Evolutionary conservation across 1,140 invertebrate genomes (phyloP).

Genomic region (Caenorhabditis tropicalis): DNA sequence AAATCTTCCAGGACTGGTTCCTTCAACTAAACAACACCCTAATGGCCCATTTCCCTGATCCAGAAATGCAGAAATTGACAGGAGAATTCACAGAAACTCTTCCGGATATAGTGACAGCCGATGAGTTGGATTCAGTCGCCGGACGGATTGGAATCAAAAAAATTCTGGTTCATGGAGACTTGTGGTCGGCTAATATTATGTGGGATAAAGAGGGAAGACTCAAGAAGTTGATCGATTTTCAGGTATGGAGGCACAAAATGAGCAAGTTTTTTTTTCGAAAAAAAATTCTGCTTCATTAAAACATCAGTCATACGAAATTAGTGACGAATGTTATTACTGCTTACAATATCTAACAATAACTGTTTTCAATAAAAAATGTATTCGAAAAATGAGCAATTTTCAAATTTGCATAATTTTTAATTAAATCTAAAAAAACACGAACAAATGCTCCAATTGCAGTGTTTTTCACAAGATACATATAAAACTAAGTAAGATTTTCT

Average conservation of each 20-base stretch:
- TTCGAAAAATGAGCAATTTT: too few species aligned
- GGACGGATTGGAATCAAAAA: background rate
- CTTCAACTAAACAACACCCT: background rate
- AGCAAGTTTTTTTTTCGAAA: too few species aligned
- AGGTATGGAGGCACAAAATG: background rate
- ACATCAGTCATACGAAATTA: too few species aligned
- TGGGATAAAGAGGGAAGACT: background rate
- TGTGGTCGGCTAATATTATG: constrained; percentile 28
- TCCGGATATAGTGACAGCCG: background rate
- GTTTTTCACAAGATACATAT: background rate
- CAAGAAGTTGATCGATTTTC: constrained; percentile 33
- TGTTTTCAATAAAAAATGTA: too few species aligned
- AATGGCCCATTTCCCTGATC: constrained; percentile 3
- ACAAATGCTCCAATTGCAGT: too few species aligned
- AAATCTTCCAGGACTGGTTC: constrained; percentile 4
- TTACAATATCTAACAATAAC: too few species aligned
- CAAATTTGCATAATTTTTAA: too few species aligned
- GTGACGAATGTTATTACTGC: too few species aligned
- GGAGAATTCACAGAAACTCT: background rate
- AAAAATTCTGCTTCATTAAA: too few species aligned
- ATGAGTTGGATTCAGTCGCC: background rate
- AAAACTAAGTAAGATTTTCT: too few species aligned
- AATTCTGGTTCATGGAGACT: background rate
- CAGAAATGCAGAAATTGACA: constrained; percentile 3
- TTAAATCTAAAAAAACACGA: background rate